Base-by-base conservation (phyloP, 2,888 invertebrate genomes). In the Eilema griseolum region DNA sequence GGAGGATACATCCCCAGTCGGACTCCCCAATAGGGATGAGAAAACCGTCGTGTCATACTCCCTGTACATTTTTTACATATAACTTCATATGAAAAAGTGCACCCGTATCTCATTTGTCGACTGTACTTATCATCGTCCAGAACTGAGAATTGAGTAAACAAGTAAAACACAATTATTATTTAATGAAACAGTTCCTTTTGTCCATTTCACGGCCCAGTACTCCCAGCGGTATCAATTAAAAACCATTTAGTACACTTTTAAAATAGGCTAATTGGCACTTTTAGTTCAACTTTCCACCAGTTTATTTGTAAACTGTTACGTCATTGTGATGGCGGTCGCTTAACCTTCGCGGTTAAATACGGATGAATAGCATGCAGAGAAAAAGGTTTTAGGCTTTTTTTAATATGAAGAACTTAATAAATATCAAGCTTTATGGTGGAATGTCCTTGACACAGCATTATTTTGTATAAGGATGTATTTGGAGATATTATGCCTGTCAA, bases 221-320 rank as follows among this genome's bases (percentile, higher is more conserved):
- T 86, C 78, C 71, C 80, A 77, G 74, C 74, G 73, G 62, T 86
- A 83, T 85, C 85, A 89, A 92, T 93, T 92, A 89, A 91, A 89
- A 85, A 74, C 83, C 82, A 88, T 91, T 90, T 86, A 78, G 75
- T 77, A 85, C 85, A 79, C 83, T 75, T 81, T 80, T 73, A 85
- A 91, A 91, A 92, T 90, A 89, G 87, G 88, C 82, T 89, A 88
- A 90, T 90, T 87, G 83, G 73, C 78, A 72, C 84, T 86, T 87
- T 81, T 78, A 72, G 85, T 86, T 87, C 88, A 84, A 89, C 91
- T 91, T 91, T 91, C 88, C 66, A 75, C 71, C 52, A 66, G 73
- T 80, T 80, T 78, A 82, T 80, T 77, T 79, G 70, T 78, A 73
- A 75, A 71, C 62, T 56, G 63, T 84, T 83, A 79, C 83, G 84